Conservation (phyloP, 2,113 vertebrate genomes). For the Camelus dromedarius region DNA sequence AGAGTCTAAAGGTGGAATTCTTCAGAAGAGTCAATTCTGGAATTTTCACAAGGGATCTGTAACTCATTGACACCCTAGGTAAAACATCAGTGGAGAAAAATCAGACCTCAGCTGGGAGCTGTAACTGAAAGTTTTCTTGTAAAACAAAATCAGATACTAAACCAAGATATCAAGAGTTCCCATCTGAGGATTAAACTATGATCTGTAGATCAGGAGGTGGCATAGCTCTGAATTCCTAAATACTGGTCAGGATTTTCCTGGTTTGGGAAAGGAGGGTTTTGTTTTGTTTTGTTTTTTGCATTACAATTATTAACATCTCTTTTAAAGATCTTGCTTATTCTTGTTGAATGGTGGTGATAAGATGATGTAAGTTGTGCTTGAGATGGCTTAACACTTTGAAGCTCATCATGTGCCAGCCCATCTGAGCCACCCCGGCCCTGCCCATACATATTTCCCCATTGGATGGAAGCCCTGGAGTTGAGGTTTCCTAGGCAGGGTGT, state of each 20-base stretch:
- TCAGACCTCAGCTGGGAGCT: background rate
- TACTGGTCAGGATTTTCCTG: conserved; percentile 32
- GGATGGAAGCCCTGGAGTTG: conserved; percentile 10
- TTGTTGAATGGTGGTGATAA: conserved; percentile 23
- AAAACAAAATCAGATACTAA: background rate
- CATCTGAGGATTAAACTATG: background rate
- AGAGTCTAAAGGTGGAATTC: conserved; percentile 6
- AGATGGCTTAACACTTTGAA: conserved; percentile 50
- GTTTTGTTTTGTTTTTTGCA: background rate
- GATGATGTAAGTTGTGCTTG: background rate
- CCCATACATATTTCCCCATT: conserved; percentile 26
- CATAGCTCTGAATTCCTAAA: background rate
- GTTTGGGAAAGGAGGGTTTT: background rate
- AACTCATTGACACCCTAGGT: background rate
- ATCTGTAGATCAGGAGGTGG: background rate
- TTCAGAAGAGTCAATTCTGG: background rate
- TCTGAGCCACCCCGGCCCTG: background rate
- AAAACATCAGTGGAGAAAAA: background rate
- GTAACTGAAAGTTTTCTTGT: background rate
- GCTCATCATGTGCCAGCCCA: background rate
- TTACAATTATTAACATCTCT: background rate
- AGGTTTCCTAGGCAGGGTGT: conserved; percentile 61
- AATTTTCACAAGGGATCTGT: background rate
- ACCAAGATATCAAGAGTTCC: background rate
- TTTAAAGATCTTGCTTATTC: conserved; percentile 13